Evolutionary conservation across 1,140 invertebrate genomes (phyloP), one percentile per base, ranked within the genome.

Genomic region (Lasaia peninsularis): DNA sequence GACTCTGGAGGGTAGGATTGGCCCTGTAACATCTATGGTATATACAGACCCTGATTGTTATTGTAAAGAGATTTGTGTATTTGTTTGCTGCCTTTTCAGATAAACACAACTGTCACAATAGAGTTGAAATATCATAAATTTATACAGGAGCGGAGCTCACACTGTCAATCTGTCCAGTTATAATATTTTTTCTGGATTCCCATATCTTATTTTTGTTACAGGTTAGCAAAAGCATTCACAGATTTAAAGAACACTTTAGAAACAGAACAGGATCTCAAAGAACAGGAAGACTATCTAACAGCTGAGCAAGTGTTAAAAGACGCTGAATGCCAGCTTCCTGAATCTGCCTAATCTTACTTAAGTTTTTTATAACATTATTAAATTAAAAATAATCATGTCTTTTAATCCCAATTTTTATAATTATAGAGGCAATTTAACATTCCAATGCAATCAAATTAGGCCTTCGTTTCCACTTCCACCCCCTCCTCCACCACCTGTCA

Each of bases 201-300:
- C n/a, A n/a, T n/a, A n/a, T n/a, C n/a, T n/a, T n/a, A n/a, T n/a
- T n/a, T 54, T 40, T 52, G 16, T 83, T 71, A n/a, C 74, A 93
- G 96, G 75, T 88, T 97, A 49, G 84, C 90, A 12, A 94, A 92
- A 80, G 96, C 96, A 32, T 94, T 90, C 68, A 92, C 93, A 60
- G 94, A 97, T 58, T 89, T 98, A 11, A 93, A 95, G 81, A 91
- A 90, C 44, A 92, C 94, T 53, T 73, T 97, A 32, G 92, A 94
- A 59, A 91, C 92, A 6, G 96, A 96, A 77, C 85, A 91, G 74
- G 94, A 96, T 73, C 90, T 97, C 3, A 93, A 93, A 76, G 94
- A 96, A 69, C 83, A 91, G 7, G 94, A 94, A 75, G 93, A 93
- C 44, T 97, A 94, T 62, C 77, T 89, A 14, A 90, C 92, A 44